These are phyloP conservation scores for Hemibagrus wyckioides DNA, from an alignment of 2,113 vertebrate genomes.

Conservation along the genomic window DNA sequence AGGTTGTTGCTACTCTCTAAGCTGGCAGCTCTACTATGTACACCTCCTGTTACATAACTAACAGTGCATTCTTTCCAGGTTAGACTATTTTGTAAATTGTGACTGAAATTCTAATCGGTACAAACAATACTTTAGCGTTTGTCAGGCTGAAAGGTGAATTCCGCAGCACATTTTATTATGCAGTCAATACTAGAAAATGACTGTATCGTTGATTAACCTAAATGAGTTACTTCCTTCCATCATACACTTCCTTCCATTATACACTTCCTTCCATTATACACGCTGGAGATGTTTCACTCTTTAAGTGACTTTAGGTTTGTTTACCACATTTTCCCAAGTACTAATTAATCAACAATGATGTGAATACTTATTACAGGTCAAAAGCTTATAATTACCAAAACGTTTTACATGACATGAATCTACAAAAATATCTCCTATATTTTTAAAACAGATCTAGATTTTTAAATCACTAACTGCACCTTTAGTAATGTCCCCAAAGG, in stretches of 20 bases:
- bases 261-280: not conserved
- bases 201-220: not conserved
- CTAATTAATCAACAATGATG: not conserved
- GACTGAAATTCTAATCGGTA: not conserved
- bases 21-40: not conserved
- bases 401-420: not conserved
- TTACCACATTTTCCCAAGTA: not conserved
- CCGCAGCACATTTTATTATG: not conserved
- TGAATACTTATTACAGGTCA: not conserved
- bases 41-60: not conserved
- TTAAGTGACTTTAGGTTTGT: not conserved
- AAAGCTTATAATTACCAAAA: not conserved
- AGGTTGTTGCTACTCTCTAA: not conserved
- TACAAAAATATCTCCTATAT: not conserved
- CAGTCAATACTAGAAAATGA: not conserved
- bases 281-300: not conserved
- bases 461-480: not conserved
- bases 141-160: not conserved
- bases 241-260: not conserved
- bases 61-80: not conserved
- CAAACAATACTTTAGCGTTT: not conserved
- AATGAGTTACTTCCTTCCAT: not conserved
- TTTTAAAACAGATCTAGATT: not conserved
- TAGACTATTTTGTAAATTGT: not conserved
- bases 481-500: not conserved